Conservation (phyloP, 1,140 invertebrate genomes). For the Cydia strobilella region DNA sequence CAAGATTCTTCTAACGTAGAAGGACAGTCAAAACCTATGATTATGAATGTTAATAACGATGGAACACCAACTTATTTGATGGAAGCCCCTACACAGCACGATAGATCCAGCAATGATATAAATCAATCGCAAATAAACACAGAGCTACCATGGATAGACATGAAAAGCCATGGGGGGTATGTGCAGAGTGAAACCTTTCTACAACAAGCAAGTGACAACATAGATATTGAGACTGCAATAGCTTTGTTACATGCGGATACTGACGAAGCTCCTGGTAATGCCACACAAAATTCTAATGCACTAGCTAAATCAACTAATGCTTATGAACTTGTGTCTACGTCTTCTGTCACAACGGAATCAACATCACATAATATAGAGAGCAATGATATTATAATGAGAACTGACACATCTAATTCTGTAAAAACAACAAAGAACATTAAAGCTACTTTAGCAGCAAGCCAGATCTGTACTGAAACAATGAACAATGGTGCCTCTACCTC, state of each 20-base stretch:
- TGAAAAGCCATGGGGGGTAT: no score
- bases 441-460: no score
- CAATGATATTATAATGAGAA: background rate
- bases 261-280: background rate
- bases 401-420: background rate
- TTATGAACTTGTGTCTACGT: background rate
- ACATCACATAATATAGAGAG: background rate
- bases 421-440: no score
- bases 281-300: background rate
- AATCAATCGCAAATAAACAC: no score
- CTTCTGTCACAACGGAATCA: background rate
- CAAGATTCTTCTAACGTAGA: background rate
- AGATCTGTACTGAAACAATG: background rate
- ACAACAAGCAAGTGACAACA: background rate
- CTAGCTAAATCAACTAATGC: background rate
- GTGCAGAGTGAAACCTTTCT: background rate
- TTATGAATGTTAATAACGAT: background rate
- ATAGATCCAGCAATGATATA: no score
- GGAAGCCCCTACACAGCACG: no score
- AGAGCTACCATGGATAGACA: no score
- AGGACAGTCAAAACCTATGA: background rate
- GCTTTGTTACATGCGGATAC: background rate
- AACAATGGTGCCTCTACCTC: background rate
- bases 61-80: background rate
- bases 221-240: background rate